Percentiles rank a stretch among this genome's conserved stretches.
Evolutionary conservation across 2,797 vertebrate genomes (phyloP).

Genomic region (Syngnathus rostellatus): DNA sequence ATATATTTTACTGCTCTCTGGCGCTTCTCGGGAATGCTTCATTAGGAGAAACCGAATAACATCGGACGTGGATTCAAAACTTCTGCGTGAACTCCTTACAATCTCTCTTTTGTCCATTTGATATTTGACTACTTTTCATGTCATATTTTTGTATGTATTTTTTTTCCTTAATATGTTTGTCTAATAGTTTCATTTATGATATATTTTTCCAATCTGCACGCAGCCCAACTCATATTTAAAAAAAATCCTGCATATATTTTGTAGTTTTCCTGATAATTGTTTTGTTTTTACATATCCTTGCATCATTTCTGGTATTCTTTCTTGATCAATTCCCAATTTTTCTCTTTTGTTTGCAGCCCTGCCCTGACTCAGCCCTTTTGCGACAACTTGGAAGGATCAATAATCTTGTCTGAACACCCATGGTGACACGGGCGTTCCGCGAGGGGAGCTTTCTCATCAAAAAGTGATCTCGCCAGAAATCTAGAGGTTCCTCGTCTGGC

Average conservation of each 20-base stretch:
- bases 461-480: conserved; percentile 25
- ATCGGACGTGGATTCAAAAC: background rate
- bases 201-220: too few relatives aligned
- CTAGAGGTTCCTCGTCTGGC: conserved; percentile 13
- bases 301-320: background rate
- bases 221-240: too few relatives aligned
- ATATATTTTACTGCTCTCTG: conserved; percentile 21
- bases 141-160: background rate
- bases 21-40: conserved; percentile 20
- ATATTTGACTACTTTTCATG: background rate
- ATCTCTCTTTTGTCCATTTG: background rate
- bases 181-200: background rate
- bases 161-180: background rate
- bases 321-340: background rate
- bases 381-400: conserved; percentile 43
- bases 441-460: conserved; percentile 23
- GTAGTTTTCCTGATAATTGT: too few relatives aligned
- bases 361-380: conserved; percentile 35
- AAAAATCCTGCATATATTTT: background rate
- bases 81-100: background rate
- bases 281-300: background rate
- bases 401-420: conserved; percentile 41
- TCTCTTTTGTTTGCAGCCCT: background rate
- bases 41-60: conserved; percentile 19
- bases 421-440: conserved; percentile 17